phyloP scores from a whole-genome alignment of 2,797 vertebrate species.

The Lemur catta region DNA sequence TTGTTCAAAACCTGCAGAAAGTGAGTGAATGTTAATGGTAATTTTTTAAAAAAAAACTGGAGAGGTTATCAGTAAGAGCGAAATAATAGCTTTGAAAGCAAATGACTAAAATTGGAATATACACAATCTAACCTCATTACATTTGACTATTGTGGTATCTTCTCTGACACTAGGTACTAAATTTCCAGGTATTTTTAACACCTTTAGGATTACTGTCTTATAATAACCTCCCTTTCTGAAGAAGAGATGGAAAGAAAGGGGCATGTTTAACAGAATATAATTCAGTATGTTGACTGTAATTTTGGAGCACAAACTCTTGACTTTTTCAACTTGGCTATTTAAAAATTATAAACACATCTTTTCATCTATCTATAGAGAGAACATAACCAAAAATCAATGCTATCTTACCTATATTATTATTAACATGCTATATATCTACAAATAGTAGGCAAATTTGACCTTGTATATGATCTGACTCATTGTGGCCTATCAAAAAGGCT shows the following conservation, averaged over 20 bases:
- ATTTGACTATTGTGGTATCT: constrained; percentile 56
- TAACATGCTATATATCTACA: background rate
- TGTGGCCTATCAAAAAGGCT: background rate
- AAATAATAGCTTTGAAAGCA: constrained; percentile 75
- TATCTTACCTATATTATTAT: background rate
- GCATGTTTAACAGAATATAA: constrained; percentile 75
- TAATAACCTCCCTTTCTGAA: constrained; percentile 43
- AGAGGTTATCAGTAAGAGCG: constrained; percentile 74
- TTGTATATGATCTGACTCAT: background rate
- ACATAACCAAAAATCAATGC: background rate
- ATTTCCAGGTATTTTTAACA: constrained; percentile 70
- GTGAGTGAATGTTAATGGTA: constrained; percentile 69
- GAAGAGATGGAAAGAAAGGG: constrained; percentile 14
- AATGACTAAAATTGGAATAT: constrained; percentile 68
- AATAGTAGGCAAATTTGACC: background rate
- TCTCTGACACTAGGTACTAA: constrained; percentile 47
- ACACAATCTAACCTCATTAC: constrained; percentile 68
- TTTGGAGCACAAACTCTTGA: constrained; percentile 78
- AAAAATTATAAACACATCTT: constrained; percentile 31
- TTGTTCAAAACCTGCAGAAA: constrained; percentile 74
- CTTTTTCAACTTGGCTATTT: constrained; percentile 71
- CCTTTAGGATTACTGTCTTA: constrained; percentile 56
- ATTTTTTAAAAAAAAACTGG: constrained; percentile 55
- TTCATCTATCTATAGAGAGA: constrained; percentile 28
- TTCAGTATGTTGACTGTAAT: constrained; percentile 75